Conservation (phyloP, 2,888 invertebrate species). For the Myathropa florea region DNA sequence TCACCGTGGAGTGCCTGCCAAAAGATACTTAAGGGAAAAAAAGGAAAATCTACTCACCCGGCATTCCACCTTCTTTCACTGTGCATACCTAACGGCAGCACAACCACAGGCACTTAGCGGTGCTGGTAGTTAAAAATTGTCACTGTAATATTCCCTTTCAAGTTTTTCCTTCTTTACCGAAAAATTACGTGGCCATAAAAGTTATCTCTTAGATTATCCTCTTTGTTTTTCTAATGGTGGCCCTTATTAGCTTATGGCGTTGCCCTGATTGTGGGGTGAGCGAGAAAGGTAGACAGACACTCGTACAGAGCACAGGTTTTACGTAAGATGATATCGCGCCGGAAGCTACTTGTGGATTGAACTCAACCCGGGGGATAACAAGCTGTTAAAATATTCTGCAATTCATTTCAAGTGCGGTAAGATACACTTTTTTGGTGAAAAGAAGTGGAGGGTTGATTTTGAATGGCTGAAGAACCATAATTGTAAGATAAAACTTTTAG, state of each 20-base stretch:
- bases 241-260: constrained; percentile 65
- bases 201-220: constrained; percentile 69
- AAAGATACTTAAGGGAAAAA: constrained; percentile 55
- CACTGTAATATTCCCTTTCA: constrained; percentile 69
- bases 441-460: background rate
- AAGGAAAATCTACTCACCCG: constrained; percentile 24
- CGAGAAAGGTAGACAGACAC: constrained; percentile 13
- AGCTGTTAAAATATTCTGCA: constrained; percentile 63
- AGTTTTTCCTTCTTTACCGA: constrained; percentile 1
- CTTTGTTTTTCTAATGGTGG: constrained; percentile 66
- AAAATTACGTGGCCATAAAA: constrained; percentile 64
- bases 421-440: background rate
- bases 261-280: constrained; percentile 32
- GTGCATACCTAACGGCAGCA: constrained; percentile 11
- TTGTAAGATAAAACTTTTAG: background rate
- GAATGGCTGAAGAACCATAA: background rate
- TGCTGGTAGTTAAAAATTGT: constrained; percentile 67
- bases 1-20: constrained; percentile 42
- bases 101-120: constrained; percentile 42
- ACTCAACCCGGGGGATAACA: constrained; percentile 25
- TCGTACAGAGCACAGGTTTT: constrained; percentile 7
- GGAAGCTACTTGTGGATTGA: constrained; percentile 37
- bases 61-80: constrained; percentile 34
- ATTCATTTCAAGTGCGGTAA: constrained; percentile 41
- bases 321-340: constrained; percentile 11